Evolutionary conservation across 2,888 invertebrate genomes (phyloP).

Genomic region (Elysia crispata): DNA sequence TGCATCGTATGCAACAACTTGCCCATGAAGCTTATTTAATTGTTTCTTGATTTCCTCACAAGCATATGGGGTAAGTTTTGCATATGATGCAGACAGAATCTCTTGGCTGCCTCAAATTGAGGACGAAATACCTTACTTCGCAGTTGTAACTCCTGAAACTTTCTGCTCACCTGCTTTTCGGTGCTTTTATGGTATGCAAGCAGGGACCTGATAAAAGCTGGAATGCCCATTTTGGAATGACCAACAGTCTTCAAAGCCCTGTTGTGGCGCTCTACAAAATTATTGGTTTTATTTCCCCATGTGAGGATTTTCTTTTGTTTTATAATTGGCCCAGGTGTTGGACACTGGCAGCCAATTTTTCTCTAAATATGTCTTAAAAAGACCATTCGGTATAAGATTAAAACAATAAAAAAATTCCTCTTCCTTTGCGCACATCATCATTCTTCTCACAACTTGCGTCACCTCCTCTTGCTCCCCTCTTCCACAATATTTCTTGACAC

Average conservation of each 20-base stretch:
- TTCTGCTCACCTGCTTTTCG: background rate
- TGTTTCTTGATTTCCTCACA: background rate
- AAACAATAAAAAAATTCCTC: background rate
- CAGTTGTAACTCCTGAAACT: background rate
- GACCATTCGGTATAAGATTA: background rate
- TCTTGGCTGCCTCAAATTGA: background rate
- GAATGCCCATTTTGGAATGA: background rate
- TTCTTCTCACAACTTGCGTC: background rate
- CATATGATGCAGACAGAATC: conserved; percentile 3
- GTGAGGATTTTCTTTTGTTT: background rate
- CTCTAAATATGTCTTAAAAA: conserved; percentile 1
- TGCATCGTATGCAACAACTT: background rate
- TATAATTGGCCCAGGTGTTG: background rate
- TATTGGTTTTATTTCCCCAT: background rate
- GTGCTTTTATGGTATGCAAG: background rate
- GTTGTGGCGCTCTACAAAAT: conserved; percentile 1
- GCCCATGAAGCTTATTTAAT: background rate
- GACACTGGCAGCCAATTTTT: conserved; percentile 14
- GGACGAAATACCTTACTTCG: conserved; percentile 1
- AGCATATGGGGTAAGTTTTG: background rate
- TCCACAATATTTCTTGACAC: background rate
- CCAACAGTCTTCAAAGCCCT: conserved; percentile 6
- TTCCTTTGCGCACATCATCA: background rate
- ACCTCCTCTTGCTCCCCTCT: background rate
- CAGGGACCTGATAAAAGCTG: background rate